These are phyloP conservation scores for Macrostomum lignano DNA, from an alignment of 1,140 invertebrate genomes.

Conservation along the genomic window DNA sequence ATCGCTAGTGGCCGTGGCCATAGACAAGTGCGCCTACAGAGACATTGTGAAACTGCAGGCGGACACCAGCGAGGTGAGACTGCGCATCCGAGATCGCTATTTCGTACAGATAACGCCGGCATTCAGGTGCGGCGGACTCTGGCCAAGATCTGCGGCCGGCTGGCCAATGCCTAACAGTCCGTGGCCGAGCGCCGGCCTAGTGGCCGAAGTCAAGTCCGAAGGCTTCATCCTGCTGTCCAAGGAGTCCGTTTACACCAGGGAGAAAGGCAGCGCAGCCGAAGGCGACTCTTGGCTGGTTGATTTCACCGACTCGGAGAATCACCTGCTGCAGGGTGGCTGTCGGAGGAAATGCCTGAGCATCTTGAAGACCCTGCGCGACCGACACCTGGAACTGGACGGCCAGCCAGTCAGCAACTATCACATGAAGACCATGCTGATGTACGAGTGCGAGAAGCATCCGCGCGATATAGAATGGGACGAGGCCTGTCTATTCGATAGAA, in stretches of 20 bases:
- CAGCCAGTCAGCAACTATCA: constrained; percentile 46
- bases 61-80: constrained; percentile 57
- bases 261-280: constrained; percentile 65
- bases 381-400: constrained; percentile 63
- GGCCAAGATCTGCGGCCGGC: constrained; percentile 70
- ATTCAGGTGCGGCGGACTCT: constrained; percentile 65
- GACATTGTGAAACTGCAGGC: constrained; percentile 68
- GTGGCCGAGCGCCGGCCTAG: constrained; percentile 71
- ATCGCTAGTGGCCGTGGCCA: constrained; percentile 60
- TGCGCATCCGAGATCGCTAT: constrained; percentile 53
- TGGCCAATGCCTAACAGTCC: constrained; percentile 59
- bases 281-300: constrained; percentile 86
- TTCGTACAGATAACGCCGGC: constrained; percentile 48
- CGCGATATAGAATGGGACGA: constrained; percentile 83
- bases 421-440: constrained; percentile 69
- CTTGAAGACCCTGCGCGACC: constrained; percentile 63
- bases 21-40: constrained; percentile 59
- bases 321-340: constrained; percentile 58
- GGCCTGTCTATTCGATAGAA: constrained; percentile 57
- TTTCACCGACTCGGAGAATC: constrained; percentile 70
- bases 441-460: constrained; percentile 93
- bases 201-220: constrained; percentile 79
- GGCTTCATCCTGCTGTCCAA: constrained; percentile 80
- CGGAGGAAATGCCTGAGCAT: constrained; percentile 60
- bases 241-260: constrained; percentile 38